Percentiles rank a stretch among this genome's conserved stretches.
Conservation (phyloP, 2,888 invertebrate species). For the Encarsia formosa region DNA sequence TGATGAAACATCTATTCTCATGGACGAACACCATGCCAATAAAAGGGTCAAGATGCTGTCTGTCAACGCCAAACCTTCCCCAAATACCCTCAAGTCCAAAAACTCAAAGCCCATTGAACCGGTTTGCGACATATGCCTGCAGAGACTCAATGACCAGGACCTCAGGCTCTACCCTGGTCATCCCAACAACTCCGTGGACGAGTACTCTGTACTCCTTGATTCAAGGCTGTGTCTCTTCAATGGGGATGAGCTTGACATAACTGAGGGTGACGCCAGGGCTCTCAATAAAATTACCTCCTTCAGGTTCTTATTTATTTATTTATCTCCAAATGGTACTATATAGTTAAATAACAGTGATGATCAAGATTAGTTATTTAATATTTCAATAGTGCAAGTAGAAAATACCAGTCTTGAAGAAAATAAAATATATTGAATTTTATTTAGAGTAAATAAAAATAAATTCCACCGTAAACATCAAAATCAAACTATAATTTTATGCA, state of each 20-base stretch:
- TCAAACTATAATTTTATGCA: slow-evolving; percentile 1
- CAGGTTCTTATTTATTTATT: slow-evolving; percentile 29
- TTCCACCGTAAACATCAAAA: too few species aligned
- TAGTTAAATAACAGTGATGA: neutral
- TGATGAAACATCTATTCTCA: neutral
- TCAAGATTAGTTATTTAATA: neutral
- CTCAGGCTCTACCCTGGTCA: slow-evolving; percentile 67
- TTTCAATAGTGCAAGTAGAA: slow-evolving; percentile 4
- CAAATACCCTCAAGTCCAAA: neutral
- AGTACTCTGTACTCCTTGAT: slow-evolving; percentile 71
- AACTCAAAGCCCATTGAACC: slow-evolving; percentile 4
- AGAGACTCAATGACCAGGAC: slow-evolving; percentile 52
- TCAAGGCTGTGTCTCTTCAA: slow-evolving; percentile 69
- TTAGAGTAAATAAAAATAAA: too few species aligned
- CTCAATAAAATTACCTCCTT: slow-evolving; percentile 58
- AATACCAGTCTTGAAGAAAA: too few species aligned
- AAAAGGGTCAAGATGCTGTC: slow-evolving; percentile 27
- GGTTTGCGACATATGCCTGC: slow-evolving; percentile 53
- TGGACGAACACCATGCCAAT: slow-evolving; percentile 12
- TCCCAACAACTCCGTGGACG: slow-evolving; percentile 71
- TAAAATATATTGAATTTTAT: too few species aligned
- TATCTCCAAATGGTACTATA: neutral
- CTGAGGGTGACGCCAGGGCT: slow-evolving; percentile 58
- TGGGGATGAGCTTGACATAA: slow-evolving; percentile 57
- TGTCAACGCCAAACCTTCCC: slow-evolving; percentile 1